These are phyloP conservation scores for Pardosa pseudoannulata DNA, from an alignment of 2,888 invertebrate species.

Conservation along the genomic window DNA sequence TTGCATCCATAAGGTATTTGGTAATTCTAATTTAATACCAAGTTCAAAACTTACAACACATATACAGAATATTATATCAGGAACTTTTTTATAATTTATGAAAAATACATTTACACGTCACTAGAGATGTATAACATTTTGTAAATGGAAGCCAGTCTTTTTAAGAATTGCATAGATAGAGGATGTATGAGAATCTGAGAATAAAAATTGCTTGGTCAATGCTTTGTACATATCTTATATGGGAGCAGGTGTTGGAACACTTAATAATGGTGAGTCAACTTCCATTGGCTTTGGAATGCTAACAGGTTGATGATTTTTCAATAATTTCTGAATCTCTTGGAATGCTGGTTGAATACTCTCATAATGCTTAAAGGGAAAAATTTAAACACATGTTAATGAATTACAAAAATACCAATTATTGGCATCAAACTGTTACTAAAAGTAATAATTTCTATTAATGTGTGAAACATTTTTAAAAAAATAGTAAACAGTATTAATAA, in stretches of 20 bases:
- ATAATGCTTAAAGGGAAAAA: conserved; percentile 52
- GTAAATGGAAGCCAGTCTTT: not conserved
- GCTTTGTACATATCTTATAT: conserved; percentile 12
- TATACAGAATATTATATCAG: too few relatives aligned
- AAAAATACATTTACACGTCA: too few relatives aligned
- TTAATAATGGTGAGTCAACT: conserved; percentile 61
- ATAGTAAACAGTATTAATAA: too few relatives aligned
- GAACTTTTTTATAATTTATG: too few relatives aligned
- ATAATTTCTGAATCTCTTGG: conserved; percentile 50
- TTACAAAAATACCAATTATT: too few relatives aligned
- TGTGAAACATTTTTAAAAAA: too few relatives aligned
- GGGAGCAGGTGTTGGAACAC: conserved; percentile 69
- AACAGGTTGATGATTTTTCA: conserved; percentile 66
- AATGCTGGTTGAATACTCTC: conserved; percentile 61
- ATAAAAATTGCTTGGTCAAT: not conserved
- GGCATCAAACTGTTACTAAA: too few relatives aligned
- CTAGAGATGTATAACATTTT: not conserved
- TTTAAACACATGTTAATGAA: too few relatives aligned
- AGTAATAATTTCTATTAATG: too few relatives aligned
- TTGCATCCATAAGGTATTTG: too few relatives aligned
- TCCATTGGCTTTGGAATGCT: conserved; percentile 57
- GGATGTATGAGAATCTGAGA: not conserved
- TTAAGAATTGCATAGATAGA: not conserved
- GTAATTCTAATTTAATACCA: too few relatives aligned
- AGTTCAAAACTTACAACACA: too few relatives aligned